These are phyloP conservation scores for Nowickia ferox DNA, from an alignment of 2,888 invertebrate species.

Conservation along the genomic window DNA sequence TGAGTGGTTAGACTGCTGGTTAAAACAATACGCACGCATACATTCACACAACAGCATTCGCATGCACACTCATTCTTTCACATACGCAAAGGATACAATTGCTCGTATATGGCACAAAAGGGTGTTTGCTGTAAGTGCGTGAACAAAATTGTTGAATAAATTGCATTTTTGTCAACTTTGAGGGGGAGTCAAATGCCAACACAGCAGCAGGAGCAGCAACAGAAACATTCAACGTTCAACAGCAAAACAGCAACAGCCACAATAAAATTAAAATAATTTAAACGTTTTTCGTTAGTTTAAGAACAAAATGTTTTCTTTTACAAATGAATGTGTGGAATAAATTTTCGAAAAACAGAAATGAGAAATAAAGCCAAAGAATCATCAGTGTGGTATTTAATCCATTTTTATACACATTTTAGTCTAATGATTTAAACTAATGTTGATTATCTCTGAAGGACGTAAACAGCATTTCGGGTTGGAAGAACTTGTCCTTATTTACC, in stretches of 20 bases:
- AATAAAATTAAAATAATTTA: conserved; percentile 24
- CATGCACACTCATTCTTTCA: not conserved
- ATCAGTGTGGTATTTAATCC: too few species aligned
- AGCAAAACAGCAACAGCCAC: not conserved
- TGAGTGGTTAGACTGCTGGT: not conserved
- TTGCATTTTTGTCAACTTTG: conserved; percentile 65
- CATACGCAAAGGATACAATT: conserved; percentile 1
- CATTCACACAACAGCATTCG: not conserved
- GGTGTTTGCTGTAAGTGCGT: conserved; percentile 61
- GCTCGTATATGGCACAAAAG: conserved; percentile 17
- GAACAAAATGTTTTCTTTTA: too few species aligned
- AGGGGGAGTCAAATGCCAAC: conserved; percentile 15
- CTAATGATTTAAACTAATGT: too few species aligned
- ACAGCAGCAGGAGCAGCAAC: conserved; percentile 9
- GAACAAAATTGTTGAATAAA: conserved; percentile 69
- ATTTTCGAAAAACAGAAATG: not conserved
- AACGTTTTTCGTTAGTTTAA: not conserved
- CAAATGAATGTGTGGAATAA: not conserved
- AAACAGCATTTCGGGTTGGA: too few species aligned
- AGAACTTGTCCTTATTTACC: too few species aligned
- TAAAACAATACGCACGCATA: conserved; percentile 25
- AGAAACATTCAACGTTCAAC: conserved; percentile 22
- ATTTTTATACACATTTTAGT: too few species aligned
- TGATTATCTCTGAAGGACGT: too few species aligned
- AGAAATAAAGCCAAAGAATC: too few species aligned